phyloP scores from a whole-genome alignment of 37 sponge, comb jelly and placozoan species.

The Ianthella basta region DNA sequence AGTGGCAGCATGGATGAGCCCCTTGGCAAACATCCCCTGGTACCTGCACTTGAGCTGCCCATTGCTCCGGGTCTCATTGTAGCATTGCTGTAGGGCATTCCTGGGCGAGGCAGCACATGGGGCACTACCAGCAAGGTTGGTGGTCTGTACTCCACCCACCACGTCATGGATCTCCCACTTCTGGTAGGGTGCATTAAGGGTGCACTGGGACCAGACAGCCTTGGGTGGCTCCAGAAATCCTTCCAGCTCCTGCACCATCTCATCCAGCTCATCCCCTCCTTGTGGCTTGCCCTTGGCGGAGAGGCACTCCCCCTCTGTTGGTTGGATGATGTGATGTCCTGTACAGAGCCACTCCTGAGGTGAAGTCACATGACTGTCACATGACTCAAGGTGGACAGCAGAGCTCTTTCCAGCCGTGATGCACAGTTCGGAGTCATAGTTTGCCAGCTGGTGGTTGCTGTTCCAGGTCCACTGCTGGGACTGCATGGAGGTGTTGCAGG shows the following conservation, averaged over 20 bases:
- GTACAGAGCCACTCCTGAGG: conserved; percentile 45
- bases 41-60: too few relatives aligned
- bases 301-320: conserved; percentile 18
- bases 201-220: not conserved
- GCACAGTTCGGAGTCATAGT: conserved; percentile 27
- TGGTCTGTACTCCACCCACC: not conserved
- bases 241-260: not conserved
- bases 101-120: not conserved
- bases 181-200: not conserved
- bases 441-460: conserved; percentile 6
- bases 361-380: not conserved
- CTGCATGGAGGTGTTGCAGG: not conserved
- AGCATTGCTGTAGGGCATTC: too few relatives aligned
- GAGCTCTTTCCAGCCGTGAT: not conserved
- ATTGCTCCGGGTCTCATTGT: too few relatives aligned
- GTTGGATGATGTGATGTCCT: conserved; percentile 14
- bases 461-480: conserved; percentile 54
- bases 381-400: not conserved
- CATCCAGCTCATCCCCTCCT: not conserved
- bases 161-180: not conserved
- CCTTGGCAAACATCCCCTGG: too few relatives aligned
- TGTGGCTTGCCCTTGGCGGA: not conserved
- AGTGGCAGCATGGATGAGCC: too few relatives aligned
- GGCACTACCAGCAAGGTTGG: not conserved
- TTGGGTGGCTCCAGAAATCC: not conserved